phyloP scores from a whole-genome alignment of 2,797 vertebrate genomes.

The Sebastes oblongus region DNA sequence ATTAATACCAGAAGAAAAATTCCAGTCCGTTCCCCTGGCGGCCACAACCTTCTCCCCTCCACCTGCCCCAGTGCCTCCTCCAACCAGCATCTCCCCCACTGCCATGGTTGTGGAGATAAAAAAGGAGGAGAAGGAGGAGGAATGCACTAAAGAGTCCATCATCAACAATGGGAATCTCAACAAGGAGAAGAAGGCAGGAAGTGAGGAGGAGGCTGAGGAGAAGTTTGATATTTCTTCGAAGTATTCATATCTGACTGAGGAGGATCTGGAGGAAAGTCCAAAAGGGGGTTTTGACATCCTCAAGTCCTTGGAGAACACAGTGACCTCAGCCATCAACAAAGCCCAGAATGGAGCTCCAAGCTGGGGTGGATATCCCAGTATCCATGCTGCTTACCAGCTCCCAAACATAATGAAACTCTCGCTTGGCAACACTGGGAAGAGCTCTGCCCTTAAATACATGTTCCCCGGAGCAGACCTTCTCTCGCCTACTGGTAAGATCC shows the following conservation, averaged over 20 bases:
- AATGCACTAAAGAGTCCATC: slow-evolving; percentile 82
- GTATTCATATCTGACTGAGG: slow-evolving; percentile 96
- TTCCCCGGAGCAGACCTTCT: slow-evolving; percentile 89
- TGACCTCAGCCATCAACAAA: slow-evolving; percentile 98
- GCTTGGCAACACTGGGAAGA: slow-evolving; percentile 91
- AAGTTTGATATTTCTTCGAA: slow-evolving; percentile 97
- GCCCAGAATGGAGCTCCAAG: slow-evolving; percentile 98
- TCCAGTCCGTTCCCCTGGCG: slow-evolving; percentile 96
- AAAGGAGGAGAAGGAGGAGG: slow-evolving; percentile 95
- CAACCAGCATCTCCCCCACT: slow-evolving; percentile 88
- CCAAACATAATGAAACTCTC: slow-evolving; percentile 99
- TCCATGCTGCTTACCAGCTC: slow-evolving; percentile 99
- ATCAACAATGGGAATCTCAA: slow-evolving; percentile 66
- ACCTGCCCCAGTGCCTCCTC: slow-evolving; percentile 89
- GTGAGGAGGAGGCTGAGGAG: slow-evolving; percentile 88
- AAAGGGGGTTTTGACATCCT: slow-evolving; percentile 97
- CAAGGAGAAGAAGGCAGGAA: slow-evolving; percentile 87
- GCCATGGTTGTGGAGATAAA: slow-evolving; percentile 88
- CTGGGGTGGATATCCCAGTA: slow-evolving; percentile 99
- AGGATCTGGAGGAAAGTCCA: slow-evolving; percentile 96
- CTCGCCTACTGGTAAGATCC: slow-evolving; percentile 88
- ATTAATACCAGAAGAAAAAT: slow-evolving; percentile 88
- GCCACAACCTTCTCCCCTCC: slow-evolving; percentile 96
- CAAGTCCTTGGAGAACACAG: slow-evolving; percentile 98
- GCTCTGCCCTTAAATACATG: slow-evolving; percentile 89